Evolutionary conservation across 2,113 vertebrate genomes (phyloP), one percentile per base, ranked within the genome.

Genomic region (Ochotona curzoniae): DNA sequence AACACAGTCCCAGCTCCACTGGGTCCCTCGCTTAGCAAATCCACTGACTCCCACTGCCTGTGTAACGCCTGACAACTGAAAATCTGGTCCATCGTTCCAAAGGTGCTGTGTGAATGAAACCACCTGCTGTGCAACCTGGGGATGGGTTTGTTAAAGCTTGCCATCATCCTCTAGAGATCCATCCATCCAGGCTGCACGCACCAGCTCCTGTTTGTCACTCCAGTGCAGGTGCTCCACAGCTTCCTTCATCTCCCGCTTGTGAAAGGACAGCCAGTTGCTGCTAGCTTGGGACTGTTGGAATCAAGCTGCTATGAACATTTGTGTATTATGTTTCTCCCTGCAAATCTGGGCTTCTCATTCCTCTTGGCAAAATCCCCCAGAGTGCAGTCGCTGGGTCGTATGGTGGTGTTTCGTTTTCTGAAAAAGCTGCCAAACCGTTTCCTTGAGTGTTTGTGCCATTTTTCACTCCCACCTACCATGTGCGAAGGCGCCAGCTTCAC

Each of bases 381-480:
- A 13, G 13, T 5, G 18, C 23, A 9, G 2, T 8, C 3, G 54
- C 47, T 28, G 66, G 35, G 21, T 25, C 60, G 0, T 18, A 49
- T 1, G 7, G 30, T 51, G 38, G 51, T 13, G 28, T 49, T 78
- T 21, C 8, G 7, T 28, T 35, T 61, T 44, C 47, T 28, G 70
- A 38, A 70, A 18, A 57, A 83, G n/a, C 57, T 38, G 35, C 32
- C 35, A 18, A 15, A 23, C 15, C 12, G 21, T 44, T 91, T 79
- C 20, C 71, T 25, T 2, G 28, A 61, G 25, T 2, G 2, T 18
- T 1, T 25, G 14, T 1, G 35, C 21, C 14, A 0, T 23, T 10
- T 1, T 60, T 17, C 75, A n/a, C 47, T 20, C 63, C 44, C 47
- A 25, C 12, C 28, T 8, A 38, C 17, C 0, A 7, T 0, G 11